Base-by-base conservation (phyloP, 1,140 invertebrate genomes). In the Neodiprion lecontei region DNA sequence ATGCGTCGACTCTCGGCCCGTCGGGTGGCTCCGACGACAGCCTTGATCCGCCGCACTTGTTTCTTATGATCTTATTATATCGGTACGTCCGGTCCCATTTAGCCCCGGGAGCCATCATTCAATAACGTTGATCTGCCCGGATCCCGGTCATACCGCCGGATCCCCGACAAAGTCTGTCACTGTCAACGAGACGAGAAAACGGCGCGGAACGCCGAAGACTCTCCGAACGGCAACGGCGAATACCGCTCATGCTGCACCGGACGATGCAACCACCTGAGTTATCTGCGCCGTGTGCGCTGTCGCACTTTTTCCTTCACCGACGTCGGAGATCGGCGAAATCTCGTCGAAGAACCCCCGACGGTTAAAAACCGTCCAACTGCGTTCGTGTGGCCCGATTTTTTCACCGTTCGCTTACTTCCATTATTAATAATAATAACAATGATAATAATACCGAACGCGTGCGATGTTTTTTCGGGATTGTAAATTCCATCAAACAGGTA, bases 51-150 rank as follows among this genome's bases (percentile, higher is more conserved):
- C 80, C 83, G 80, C 82, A 77, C 76, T 80, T 79, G 75, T 79
- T 86, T 87, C 84, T 87, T 86, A 81, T 81, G 80, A 81, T 82
- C 79, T 78, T 77, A 80, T 83, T 81, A 82, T 82, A 83, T 83
- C 48, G 82, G 81, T 82, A 82, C 83, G 84, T 86, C 83, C 85
- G 86, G 86, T 83, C 86, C 86, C 85, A 88, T 87, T 88, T 82
- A 87, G 83, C 84, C 82, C 84, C 81, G 82, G 83, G 85, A 80
- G 80, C 86, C 86, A 88, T 88, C 87, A 88, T 88, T 88, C 86
- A 88, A 88, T 88, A 88, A 88, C 80, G 83, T 85, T 87, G 53
- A 61, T 12, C 53, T 61, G 53, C 53, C 81, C 81, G 83, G 84
- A 85, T 85, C 83, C 79, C 79, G 81, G 81, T n/a, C 81, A 76